These are phyloP conservation scores for Sycophila texana DNA, from an alignment of 2,888 invertebrate species.

Conservation along the genomic window DNA sequence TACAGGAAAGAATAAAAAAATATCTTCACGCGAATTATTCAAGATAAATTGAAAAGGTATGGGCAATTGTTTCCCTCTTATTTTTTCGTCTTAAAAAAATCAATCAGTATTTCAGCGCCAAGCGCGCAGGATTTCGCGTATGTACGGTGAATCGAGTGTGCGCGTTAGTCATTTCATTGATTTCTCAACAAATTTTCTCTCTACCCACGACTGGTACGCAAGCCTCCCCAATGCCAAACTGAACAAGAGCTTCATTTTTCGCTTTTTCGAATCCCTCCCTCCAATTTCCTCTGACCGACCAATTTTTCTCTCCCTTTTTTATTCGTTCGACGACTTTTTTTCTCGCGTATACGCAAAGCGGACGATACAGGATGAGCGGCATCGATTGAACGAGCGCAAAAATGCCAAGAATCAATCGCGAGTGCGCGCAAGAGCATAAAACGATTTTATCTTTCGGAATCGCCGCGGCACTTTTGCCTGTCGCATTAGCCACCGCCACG, in stretches of 20 bases:
- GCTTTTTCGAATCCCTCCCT: background rate
- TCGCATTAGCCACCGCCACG: conserved; percentile 48
- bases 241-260: conserved; percentile 49
- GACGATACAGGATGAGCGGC: conserved; percentile 36
- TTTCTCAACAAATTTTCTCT: conserved; percentile 44
- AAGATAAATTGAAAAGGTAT: conserved; percentile 4
- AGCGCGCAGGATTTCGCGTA: conserved; percentile 12
- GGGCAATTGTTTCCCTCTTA: background rate
- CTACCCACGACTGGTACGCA: background rate
- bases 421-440: conserved; percentile 35
- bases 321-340: conserved; percentile 30
- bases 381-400: conserved; percentile 39
- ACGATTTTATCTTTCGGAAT: conserved; percentile 43
- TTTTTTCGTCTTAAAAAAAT: conserved; percentile 16
- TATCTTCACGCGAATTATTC: background rate
- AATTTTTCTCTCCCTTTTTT: conserved; percentile 12
- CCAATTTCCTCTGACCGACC: background rate
- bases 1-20: too few relatives aligned
- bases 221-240: conserved; percentile 30
- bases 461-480: conserved; percentile 5
- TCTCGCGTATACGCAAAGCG: conserved; percentile 13
- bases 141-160: background rate
- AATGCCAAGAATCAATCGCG: conserved; percentile 37
- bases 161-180: conserved; percentile 39
- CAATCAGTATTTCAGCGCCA: conserved; percentile 29